Base-by-base conservation (phyloP, 2,888 invertebrate genomes). In the Mesorhabditis belari region DNA sequence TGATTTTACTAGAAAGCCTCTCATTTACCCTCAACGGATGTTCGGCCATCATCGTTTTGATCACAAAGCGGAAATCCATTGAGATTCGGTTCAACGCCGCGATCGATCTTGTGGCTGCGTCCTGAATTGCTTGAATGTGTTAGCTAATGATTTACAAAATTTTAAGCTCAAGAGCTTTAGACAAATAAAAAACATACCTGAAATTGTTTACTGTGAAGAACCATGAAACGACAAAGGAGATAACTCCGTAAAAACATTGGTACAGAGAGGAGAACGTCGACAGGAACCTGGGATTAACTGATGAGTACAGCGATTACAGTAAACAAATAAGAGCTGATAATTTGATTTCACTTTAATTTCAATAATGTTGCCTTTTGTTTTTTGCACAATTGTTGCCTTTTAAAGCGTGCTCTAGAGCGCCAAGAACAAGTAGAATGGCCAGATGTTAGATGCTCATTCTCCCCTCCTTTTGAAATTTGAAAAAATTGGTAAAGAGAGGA, bases 201-300 rank as follows among this genome's bases (percentile, higher is more conserved):
- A 86, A 99, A 99, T 80, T 99, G 87, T 87, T 96, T 95, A 85
- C 94, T 94, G 86, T 99, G 98, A 79, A 98, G 87, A 82, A 99
- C 87, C 96, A 99, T 98, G 81, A 98, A 96, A 81, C 98, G 89
- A 86, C 95, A 96, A 85, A 98, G 95, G 83, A 99, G 88, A 86
- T 98, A 98, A 81, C 98, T 89, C 82, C 98, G 88, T 84, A 96
- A 89, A 87, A 98, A 99, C 98, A 99, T 99, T 81, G 98, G 96
- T 84, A 98, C 86, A 79, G 96, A 95, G 79, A 98, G 87, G 75
- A 95, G 89, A 80, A 96, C 93, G 84, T 98, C 98, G 82, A 94
- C 90, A 63, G 94, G 92, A 80, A 94, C 92, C 84, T 86, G 12
- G 17, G 50, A 55, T 2, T 23, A n/a, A 17, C 1, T 9, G 27